Conservation (phyloP, 1,140 invertebrate genomes). For the Delia radicum region DNA sequence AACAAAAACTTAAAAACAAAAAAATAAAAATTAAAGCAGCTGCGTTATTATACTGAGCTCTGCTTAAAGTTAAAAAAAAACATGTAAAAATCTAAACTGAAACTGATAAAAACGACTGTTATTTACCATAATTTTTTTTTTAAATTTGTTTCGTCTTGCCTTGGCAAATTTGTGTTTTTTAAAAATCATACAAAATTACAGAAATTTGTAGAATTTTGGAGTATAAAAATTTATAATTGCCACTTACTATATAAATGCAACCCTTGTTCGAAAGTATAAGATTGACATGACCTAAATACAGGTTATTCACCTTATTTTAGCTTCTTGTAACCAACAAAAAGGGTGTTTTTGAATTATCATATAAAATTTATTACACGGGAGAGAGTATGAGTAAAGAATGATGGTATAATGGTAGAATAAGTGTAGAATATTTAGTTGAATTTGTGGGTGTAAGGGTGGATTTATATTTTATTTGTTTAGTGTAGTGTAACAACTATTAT, state of each 20-base stretch:
- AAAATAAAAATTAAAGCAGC: background rate
- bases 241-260: background rate
- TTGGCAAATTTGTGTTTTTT: background rate
- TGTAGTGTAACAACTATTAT: background rate
- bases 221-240: background rate
- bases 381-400: too few relatives aligned
- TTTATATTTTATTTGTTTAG: background rate
- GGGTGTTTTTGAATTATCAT: background rate
- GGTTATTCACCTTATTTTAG: background rate
- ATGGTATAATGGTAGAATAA: too few relatives aligned
- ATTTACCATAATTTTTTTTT: conserved; percentile 8
- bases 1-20: background rate
- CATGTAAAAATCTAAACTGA: conserved; percentile 4
- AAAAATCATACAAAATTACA: too few relatives aligned
- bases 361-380: too few relatives aligned
- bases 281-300: conserved; percentile 1
- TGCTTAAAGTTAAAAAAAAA: background rate
- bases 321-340: background rate
- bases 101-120: background rate
- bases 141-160: background rate
- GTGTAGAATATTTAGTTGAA: background rate
- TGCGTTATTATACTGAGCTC: background rate
- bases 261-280: background rate
- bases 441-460: background rate
- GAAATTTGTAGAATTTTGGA: background rate